Base-by-base conservation (phyloP, 2,888 invertebrate species). In the Acleris laterana region DNA sequence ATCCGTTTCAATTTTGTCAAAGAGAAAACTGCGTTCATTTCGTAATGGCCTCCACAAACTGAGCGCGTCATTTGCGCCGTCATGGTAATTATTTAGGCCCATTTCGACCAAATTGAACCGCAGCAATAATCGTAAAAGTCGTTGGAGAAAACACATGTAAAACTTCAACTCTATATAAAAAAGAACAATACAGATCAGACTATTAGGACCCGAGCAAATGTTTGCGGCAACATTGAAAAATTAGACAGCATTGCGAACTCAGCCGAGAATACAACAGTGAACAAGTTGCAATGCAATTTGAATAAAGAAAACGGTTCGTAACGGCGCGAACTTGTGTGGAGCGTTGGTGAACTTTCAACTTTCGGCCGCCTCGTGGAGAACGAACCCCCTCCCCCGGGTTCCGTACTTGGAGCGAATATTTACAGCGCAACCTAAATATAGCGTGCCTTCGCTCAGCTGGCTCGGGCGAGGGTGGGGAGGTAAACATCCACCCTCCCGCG, bases 371-470 rank as follows among this genome's bases (percentile, higher is more conserved):
- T 84, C 83, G 85, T 88, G 82, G 77, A 71, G 78, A 79, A 73
- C 79, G 75, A 75, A 68, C 67, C 76, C 72, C 69, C 75, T 66
- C 76, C 72, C 69, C 75, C 74, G 20, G 67, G 78, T 87, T 89
- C 90, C 90, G 89, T 90, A 90, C 91, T 91, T 87, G 89, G 89
- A 87, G 86, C 86, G 90, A 88, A 88, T 92, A 92, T 92, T 93
- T 93, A 93, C 91, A 91, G 91, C 91, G 87, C 90, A 91, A 90
- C 90, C 92, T 93, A 92, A 91, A 93, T 93, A 93, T 92, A 93
- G 92, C 90, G 90, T 88, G 85, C 84, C 89, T 83, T 83, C 86
- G 91, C 91, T 91, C 92, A 92, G 91, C 92, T 93, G 92, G 92
- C 82, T 87, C 89, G 84, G 79, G 72, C 57, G 81, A 80, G 74